A percentile compares a stretch with the other conserved stretches of the same genome.
phyloP scores from a whole-genome alignment of 2,113 vertebrate species.

The Ranitomeya variabilis region DNA sequence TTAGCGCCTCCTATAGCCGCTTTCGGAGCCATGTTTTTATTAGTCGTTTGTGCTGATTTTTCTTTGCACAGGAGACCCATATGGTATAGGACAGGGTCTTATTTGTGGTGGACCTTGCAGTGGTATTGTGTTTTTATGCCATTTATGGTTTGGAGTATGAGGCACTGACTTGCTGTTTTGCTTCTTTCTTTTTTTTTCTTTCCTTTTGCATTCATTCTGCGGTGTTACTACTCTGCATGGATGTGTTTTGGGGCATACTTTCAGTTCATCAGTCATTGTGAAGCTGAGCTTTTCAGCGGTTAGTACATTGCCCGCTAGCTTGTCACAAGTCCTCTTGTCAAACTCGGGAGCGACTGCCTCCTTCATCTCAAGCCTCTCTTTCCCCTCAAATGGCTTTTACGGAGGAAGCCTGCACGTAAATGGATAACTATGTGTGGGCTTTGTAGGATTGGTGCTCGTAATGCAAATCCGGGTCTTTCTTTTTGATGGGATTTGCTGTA shows the following conservation, averaged over 20 bases:
- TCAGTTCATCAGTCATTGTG: constrained; percentile 23
- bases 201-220: neutral
- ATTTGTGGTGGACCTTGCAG: neutral
- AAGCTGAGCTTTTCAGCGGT: neutral
- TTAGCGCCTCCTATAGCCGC: neutral
- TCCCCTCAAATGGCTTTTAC: constrained; percentile 64
- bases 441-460: constrained; percentile 62
- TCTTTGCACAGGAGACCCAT: too few relatives aligned
- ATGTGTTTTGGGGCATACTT: neutral
- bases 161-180: neutral
- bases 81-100: too few relatives aligned
- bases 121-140: neutral
- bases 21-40: neutral
- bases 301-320: constrained; percentile 50
- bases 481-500: constrained; percentile 61
- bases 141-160: neutral
- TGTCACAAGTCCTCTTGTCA: constrained; percentile 66
- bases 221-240: constrained; percentile 7
- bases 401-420: constrained; percentile 72
- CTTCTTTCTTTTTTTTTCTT: neutral
- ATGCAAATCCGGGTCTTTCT: constrained; percentile 64
- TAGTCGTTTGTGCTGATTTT: too few relatives aligned
- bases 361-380: constrained; percentile 60
- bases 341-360: constrained; percentile 69
- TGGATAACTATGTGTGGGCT: constrained; percentile 71